Base-by-base conservation (phyloP, 1,140 invertebrate genomes). In the Drosophila lini region DNA sequence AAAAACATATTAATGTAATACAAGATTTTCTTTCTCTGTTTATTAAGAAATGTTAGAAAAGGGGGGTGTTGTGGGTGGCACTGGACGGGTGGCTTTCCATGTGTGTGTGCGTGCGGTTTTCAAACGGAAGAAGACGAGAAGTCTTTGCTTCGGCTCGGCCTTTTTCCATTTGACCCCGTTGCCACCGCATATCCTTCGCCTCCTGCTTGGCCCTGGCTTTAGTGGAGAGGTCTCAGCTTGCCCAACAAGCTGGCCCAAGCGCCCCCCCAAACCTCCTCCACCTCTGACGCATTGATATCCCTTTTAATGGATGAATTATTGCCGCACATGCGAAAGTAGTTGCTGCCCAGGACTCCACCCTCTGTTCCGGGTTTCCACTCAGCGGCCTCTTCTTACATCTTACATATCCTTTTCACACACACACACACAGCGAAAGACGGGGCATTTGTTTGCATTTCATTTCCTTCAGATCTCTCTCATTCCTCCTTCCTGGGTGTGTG, bases 241-340 rank as follows among this genome's bases (percentile, higher is more conserved):
- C 47, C 52, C 47, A 19, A 10, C 64, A 47, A 50, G 48, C 48
- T 50, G 48, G 28, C 36, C 40, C 19, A 13, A 44, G n/a, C 36
- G 13, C 8, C 25, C 40, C 10, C 32, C 22, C 11, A 38, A 19
- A 5, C 45, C 57, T 40, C 40, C 42, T 15, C 62, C 59, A 31
- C 44, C 70, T 67, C 75, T 82, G 71, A 81, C 82, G 82, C 84
- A 90, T 90, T 90, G 82, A 91, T 90, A 91, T 91, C 90, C 90
- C 90, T 91, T 91, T 91, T 91, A 91, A 91, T 91, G 90, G 90
- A 91, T 91, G 90, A 91, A 83, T 91, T 91, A 91, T 91, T 91
- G 90, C 90, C 90, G 76, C 86, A 91, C 90, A 91, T 91, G 86
- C 89, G 82, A 91, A 91, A 91, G 89, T 91, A 91, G 89, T 91